Percentiles rank a stretch among this genome's conserved stretches.
These are phyloP conservation scores for Brassicogethes aeneus DNA, from an alignment of 2,888 invertebrate genomes.

Conservation along the genomic window DNA sequence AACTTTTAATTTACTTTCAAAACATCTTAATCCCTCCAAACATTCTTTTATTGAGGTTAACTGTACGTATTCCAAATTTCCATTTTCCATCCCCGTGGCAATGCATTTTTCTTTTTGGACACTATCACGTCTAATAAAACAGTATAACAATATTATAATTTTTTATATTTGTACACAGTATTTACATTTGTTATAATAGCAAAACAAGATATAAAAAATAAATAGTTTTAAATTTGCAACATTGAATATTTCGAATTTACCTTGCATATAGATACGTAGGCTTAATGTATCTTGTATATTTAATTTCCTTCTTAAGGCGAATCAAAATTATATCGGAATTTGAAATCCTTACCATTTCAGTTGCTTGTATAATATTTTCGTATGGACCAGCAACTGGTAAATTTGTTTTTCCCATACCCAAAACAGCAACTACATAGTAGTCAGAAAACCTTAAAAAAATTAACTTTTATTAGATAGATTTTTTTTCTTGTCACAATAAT, in stretches of 20 bases:
- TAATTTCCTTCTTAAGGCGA: slow-evolving; percentile 50
- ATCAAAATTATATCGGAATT: slow-evolving; percentile 53
- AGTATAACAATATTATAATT: too few relatives aligned
- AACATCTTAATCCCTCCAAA: slow-evolving; percentile 47
- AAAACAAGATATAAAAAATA: slow-evolving; percentile 34
- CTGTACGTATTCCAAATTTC: slow-evolving; percentile 45
- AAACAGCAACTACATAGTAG: slow-evolving; percentile 53
- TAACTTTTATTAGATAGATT: too few relatives aligned
- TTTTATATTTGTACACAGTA: too few relatives aligned
- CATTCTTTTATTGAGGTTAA: slow-evolving; percentile 47
- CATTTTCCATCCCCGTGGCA: slow-evolving; percentile 46
- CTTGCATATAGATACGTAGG: slow-evolving; percentile 49
- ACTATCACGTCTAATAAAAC: slow-evolving; percentile 29
- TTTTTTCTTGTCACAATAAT: too few relatives aligned
- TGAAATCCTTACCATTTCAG: slow-evolving; percentile 48
- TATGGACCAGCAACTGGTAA: slow-evolving; percentile 52
- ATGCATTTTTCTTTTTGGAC: slow-evolving; percentile 47
- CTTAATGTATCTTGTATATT: slow-evolving; percentile 54
- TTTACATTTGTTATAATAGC: too few relatives aligned
- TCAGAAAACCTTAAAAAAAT: slow-evolving; percentile 38
- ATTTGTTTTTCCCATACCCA: slow-evolving; percentile 59
- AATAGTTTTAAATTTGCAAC: slow-evolving; percentile 10
- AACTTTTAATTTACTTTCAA: slow-evolving; percentile 31
- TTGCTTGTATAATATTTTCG: slow-evolving; percentile 59
- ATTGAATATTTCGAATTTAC: slow-evolving; percentile 18